Conservation (phyloP, 2,888 invertebrate genomes). For the Frankliniella intonsa region DNA sequence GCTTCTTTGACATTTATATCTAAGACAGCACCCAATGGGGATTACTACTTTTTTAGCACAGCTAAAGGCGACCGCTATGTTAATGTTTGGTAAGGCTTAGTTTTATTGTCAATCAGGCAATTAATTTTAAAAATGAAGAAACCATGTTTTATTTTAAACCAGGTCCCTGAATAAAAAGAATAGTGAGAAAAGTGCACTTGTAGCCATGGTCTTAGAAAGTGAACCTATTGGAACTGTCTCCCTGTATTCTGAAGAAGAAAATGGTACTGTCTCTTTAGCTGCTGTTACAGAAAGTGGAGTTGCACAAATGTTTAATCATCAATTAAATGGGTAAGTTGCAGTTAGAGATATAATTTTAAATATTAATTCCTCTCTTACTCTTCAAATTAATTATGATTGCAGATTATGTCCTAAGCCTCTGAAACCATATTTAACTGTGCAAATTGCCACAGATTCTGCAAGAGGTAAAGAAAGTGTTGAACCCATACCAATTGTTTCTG, state of each 20-base stretch:
- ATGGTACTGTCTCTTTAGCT: conserved; percentile 31
- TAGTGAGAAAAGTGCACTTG: conserved; percentile 49
- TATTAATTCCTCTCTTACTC: not conserved
- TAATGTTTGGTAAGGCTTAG: conserved; percentile 43
- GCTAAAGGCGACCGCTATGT: conserved; percentile 42
- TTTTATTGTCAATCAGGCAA: not conserved
- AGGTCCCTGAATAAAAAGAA: not conserved
- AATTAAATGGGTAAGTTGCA: conserved; percentile 64
- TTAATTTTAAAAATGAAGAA: not conserved
- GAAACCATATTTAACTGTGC: conserved; percentile 59
- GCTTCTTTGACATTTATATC: conserved; percentile 37
- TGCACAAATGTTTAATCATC: conserved; percentile 71
- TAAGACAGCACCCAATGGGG: conserved; percentile 36
- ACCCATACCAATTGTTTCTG: conserved; percentile 54
- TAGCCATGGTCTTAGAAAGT: conserved; percentile 40
- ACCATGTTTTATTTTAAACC: not conserved
- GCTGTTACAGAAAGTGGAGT: conserved; percentile 71
- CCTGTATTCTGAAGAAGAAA: conserved; percentile 13
- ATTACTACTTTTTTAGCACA: conserved; percentile 42
- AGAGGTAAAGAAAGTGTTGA: conserved; percentile 49
- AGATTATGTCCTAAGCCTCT: conserved; percentile 55
- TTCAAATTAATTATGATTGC: conserved; percentile 37
- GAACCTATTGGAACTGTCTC: conserved; percentile 19
- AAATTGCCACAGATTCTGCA: conserved; percentile 55
- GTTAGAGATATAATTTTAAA: not conserved